Conservation (phyloP, 2,888 invertebrate species). For the Agonopterix subpropinquella region DNA sequence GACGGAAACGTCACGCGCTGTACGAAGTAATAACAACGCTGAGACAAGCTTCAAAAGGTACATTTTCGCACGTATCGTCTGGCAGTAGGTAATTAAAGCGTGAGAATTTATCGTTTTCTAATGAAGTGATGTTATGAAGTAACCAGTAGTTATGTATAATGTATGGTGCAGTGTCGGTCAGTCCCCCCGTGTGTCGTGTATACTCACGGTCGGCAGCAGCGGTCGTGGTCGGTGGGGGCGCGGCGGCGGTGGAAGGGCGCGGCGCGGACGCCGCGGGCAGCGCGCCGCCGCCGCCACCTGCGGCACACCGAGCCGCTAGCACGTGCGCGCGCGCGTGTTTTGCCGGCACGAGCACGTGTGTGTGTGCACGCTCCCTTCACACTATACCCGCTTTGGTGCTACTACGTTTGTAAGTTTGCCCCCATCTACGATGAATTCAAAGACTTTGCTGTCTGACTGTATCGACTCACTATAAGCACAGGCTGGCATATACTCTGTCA, state of each 20-base stretch:
- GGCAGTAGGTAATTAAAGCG: too few species aligned
- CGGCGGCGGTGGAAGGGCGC: conserved; percentile 77
- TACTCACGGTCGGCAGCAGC: conserved; percentile 60
- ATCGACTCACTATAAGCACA: too few species aligned
- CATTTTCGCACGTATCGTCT: too few species aligned
- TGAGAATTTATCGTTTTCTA: too few species aligned
- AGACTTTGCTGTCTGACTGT: too few species aligned
- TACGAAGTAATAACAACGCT: too few species aligned
- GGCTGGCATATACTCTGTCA: too few species aligned
- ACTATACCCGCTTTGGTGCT: background rate
- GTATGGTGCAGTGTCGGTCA: too few species aligned
- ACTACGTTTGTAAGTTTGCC: background rate
- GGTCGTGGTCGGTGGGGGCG: conserved; percentile 55
- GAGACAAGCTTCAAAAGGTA: too few species aligned
- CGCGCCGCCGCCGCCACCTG: conserved; percentile 67
- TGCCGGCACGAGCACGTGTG: conserved; percentile 13
- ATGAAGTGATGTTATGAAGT: too few species aligned
- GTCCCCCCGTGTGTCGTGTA: conserved; percentile 4
- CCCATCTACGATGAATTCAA: background rate
- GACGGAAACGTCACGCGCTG: too few species aligned
- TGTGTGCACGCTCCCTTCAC: conserved; percentile 11
- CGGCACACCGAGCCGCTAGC: conserved; percentile 33
- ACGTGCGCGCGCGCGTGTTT: conserved; percentile 3
- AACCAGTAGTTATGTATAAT: too few species aligned
- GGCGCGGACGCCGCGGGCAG: conserved; percentile 57